phyloP scores from a whole-genome alignment of 2,113 vertebrate species.

The Nothoprocta pentlandii region DNA sequence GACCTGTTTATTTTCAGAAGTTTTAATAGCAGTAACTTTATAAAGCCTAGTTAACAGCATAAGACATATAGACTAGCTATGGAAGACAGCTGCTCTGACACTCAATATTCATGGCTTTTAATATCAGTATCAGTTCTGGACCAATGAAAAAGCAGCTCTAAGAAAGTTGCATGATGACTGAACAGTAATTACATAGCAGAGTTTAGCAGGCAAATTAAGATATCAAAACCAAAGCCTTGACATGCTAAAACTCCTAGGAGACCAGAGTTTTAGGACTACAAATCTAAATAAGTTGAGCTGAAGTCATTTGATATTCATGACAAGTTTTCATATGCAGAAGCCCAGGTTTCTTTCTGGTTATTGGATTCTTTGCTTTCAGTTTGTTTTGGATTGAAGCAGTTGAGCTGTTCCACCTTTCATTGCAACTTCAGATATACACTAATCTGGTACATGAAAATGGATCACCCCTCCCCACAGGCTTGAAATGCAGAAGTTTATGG shows the following conservation, averaged over 20 bases:
- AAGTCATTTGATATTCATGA: background rate
- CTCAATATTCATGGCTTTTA: background rate
- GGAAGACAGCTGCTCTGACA: background rate
- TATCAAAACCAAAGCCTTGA: background rate
- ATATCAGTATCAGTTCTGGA: rapidly evolving
- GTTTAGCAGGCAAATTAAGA: background rate
- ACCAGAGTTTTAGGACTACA: background rate
- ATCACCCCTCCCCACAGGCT: background rate
- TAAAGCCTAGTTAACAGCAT: background rate
- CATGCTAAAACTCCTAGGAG: background rate
- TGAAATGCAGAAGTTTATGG: background rate
- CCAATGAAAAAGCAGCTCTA: rapidly evolving
- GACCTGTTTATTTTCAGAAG: conserved; percentile 40
- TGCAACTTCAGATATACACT: too few relatives aligned
- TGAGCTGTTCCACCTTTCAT: background rate
- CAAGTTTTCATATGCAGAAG: background rate
- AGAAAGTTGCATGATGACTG: background rate
- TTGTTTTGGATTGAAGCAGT: background rate
- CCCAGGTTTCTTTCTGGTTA: background rate
- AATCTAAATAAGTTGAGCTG: background rate
- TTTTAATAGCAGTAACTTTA: background rate
- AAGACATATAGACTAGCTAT: background rate
- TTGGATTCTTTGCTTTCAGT: background rate
- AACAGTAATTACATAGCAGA: background rate
- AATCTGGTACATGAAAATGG: background rate